These are phyloP conservation scores for Vanessa tameamea DNA, from an alignment of 1,140 invertebrate genomes.

Conservation along the genomic window DNA sequence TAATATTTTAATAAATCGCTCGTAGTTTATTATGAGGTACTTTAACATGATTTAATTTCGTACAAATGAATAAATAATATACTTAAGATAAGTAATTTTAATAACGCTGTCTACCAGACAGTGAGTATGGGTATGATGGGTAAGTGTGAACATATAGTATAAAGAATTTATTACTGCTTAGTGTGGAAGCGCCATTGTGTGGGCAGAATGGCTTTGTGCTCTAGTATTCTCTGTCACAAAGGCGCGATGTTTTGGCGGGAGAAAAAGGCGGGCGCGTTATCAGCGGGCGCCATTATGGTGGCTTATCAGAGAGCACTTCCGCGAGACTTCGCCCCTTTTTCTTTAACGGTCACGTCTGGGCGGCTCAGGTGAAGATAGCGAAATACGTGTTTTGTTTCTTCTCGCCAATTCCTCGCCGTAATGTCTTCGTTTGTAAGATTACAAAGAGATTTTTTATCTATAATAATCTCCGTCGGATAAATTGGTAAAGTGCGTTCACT, in stretches of 20 bases:
- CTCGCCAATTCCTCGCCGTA: not conserved
- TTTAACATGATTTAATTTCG: slow-evolving; percentile 38
- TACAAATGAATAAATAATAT: slow-evolving; percentile 16
- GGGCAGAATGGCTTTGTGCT: slow-evolving; percentile 60
- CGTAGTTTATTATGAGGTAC: slow-evolving; percentile 34
- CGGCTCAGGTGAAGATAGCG: slow-evolving; percentile 65
- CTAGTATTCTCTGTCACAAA: slow-evolving; percentile 64
- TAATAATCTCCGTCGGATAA: too few species aligned
- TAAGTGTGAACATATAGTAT: slow-evolving; percentile 5
- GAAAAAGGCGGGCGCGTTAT: slow-evolving; percentile 79
- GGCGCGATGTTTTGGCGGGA: slow-evolving; percentile 71
- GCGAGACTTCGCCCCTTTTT: slow-evolving; percentile 71
- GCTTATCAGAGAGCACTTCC: slow-evolving; percentile 78
- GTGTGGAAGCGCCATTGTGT: slow-evolving; percentile 51
- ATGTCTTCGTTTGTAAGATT: not conserved
- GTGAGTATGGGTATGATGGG: not conserved
- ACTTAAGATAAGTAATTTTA: not conserved
- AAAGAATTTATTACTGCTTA: slow-evolving; percentile 50
- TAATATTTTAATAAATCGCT: slow-evolving; percentile 67
- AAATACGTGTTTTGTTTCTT: slow-evolving; percentile 58
- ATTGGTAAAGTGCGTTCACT: too few species aligned
- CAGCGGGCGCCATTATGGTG: slow-evolving; percentile 76
- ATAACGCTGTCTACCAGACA: not conserved
- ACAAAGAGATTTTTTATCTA: not conserved
- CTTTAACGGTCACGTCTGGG: slow-evolving; percentile 77